phyloP scores from a whole-genome alignment of 2,888 invertebrate species.

The Hermodice carunculata region DNA sequence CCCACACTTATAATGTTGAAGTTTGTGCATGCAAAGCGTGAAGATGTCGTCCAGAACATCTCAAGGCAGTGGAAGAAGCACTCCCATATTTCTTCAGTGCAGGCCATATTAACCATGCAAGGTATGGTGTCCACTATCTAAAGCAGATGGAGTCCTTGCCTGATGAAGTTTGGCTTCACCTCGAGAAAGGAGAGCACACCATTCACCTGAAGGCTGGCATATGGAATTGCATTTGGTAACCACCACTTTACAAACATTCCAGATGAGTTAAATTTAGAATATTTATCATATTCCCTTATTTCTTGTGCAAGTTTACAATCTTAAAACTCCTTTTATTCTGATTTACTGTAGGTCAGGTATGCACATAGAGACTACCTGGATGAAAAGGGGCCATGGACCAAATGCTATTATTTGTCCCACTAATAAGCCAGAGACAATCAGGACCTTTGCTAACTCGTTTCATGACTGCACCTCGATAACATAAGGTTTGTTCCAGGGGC shows the following conservation, averaged over 20 bases:
- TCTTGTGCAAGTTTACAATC: too few relatives aligned
- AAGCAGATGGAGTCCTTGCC: constrained; percentile 34
- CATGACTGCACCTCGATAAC: constrained; percentile 2
- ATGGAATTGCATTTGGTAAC: constrained; percentile 44
- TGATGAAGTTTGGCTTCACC: constrained; percentile 28
- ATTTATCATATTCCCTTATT: too few relatives aligned
- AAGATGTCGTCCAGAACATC: constrained; percentile 40
- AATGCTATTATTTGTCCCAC: constrained; percentile 44
- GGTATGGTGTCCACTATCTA: constrained; percentile 43
- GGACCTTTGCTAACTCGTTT: constrained; percentile 12
- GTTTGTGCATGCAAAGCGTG: constrained; percentile 38
- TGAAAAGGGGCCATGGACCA: constrained; percentile 45
- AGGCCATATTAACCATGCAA: constrained; percentile 40
- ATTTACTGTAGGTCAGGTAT: constrained; percentile 33
- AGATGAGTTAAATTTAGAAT: not conserved
- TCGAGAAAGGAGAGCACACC: constrained; percentile 40
- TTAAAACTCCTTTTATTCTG: too few relatives aligned
- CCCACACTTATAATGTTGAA: constrained; percentile 35
- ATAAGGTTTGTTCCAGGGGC: not conserved
- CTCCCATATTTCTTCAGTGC: constrained; percentile 44
- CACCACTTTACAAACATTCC: not conserved
- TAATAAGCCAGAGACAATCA: constrained; percentile 37
- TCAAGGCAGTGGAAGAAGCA: constrained; percentile 32
- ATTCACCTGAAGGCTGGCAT: constrained; percentile 39
- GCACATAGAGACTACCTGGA: constrained; percentile 47